These are phyloP conservation scores for Siphonodentalium dalli DNA, from an alignment of 2,888 invertebrate genomes.

Conservation along the genomic window DNA sequence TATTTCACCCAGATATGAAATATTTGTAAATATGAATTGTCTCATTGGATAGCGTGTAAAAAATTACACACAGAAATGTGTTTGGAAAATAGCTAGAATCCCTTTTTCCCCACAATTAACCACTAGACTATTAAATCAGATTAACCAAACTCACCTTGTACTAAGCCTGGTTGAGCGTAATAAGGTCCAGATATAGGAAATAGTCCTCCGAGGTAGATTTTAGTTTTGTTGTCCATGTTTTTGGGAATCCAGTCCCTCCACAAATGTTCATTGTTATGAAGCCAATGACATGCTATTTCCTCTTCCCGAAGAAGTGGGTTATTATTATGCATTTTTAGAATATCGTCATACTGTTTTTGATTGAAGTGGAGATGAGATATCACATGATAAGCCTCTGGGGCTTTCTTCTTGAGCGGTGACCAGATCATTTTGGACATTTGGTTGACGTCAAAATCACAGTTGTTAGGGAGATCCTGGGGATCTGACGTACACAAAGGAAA, in stretches of 20 bases:
- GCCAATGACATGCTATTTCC: conserved; percentile 75
- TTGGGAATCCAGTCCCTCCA: conserved; percentile 67
- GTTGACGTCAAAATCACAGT: conserved; percentile 76
- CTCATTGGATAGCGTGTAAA: too few relatives aligned
- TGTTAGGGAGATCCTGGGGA: conserved; percentile 38
- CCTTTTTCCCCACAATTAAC: too few relatives aligned
- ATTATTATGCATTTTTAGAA: conserved; percentile 61
- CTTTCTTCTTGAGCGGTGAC: conserved; percentile 69
- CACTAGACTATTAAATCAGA: too few relatives aligned
- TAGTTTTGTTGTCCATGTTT: conserved; percentile 61
- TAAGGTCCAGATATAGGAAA: conserved; percentile 74
- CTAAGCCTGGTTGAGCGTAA: conserved; percentile 72
- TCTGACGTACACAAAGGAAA: conserved; percentile 72
- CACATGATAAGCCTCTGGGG: conserved; percentile 64
- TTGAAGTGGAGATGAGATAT: conserved; percentile 66
- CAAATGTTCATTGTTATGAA: conserved; percentile 67
- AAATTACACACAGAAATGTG: too few relatives aligned
- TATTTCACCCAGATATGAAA: too few relatives aligned
- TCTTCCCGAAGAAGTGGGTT: conserved; percentile 33
- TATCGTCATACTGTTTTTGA: conserved; percentile 68
- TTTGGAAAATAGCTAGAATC: too few relatives aligned
- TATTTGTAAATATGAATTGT: too few relatives aligned
- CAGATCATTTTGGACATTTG: conserved; percentile 76
- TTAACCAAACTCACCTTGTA: conserved; percentile 63
- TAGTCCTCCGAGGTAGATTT: conserved; percentile 74